phyloP scores from a whole-genome alignment of 2,888 invertebrate species.

The Epirrita christyi region DNA sequence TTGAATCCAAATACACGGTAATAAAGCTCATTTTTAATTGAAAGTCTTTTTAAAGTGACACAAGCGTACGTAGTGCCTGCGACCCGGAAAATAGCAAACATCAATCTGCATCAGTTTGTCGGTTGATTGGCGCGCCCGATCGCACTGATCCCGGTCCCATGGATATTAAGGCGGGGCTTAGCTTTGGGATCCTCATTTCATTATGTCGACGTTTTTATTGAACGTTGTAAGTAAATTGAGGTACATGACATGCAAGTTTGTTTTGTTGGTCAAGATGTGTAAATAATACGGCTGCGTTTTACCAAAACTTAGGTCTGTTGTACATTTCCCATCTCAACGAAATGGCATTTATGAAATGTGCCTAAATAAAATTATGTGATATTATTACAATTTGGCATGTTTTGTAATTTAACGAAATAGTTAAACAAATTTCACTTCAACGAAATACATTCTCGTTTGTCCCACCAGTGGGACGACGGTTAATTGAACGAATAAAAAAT shows the following conservation, averaged over 20 bases:
- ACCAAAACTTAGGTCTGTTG: too few species aligned
- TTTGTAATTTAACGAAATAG: too few species aligned
- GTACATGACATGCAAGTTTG: neutral
- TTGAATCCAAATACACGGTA: neutral
- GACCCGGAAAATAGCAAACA: constrained; percentile 40
- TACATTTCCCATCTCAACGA: too few species aligned
- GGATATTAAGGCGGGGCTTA: constrained; percentile 23
- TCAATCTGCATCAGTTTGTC: constrained; percentile 61
- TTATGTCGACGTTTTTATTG: constrained; percentile 28
- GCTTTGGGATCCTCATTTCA: constrained; percentile 22
- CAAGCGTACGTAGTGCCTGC: neutral
- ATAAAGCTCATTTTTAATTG: constrained; percentile 1
- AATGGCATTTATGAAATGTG: too few species aligned
- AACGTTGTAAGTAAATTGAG: constrained; percentile 12
- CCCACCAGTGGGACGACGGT: too few species aligned
- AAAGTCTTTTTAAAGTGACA: constrained; percentile 1
- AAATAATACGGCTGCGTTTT: too few species aligned
- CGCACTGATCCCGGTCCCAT: constrained; percentile 32
- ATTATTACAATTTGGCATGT: too few species aligned
- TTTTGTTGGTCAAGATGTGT: too few species aligned
- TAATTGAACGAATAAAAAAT: too few species aligned
- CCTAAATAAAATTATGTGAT: too few species aligned
- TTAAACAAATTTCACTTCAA: too few species aligned
- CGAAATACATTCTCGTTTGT: too few species aligned
- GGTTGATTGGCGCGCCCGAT: constrained; percentile 52